Conservation (phyloP, 2,888 invertebrate genomes). For the Pardosa pseudoannulata region DNA sequence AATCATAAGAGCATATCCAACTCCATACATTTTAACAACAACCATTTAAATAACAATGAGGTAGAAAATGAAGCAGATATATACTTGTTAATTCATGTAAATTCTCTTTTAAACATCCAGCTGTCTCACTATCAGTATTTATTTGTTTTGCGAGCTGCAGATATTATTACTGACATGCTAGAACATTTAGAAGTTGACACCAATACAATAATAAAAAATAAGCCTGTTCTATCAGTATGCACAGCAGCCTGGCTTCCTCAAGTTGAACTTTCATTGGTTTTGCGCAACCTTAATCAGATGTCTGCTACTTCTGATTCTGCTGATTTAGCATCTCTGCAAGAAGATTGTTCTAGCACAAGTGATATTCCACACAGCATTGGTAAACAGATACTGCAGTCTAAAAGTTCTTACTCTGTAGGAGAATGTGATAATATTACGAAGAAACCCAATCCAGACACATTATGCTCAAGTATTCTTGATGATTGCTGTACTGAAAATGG, state of each 20-base stretch:
- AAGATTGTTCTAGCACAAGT: slow-evolving; percentile 67
- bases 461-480: slow-evolving; percentile 57
- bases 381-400: slow-evolving; percentile 54
- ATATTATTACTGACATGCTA: slow-evolving; percentile 67
- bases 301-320: slow-evolving; percentile 70
- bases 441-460: slow-evolving; percentile 24
- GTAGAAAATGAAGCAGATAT: slow-evolving; percentile 71
- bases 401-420: slow-evolving; percentile 63
- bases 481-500: slow-evolving; percentile 57
- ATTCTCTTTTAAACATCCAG: slow-evolving; percentile 90
- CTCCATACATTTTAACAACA: slow-evolving; percentile 17
- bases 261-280: slow-evolving; percentile 62
- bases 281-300: slow-evolving; percentile 61
- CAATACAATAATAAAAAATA: slow-evolving; percentile 54
- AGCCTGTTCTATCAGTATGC: slow-evolving; percentile 50
- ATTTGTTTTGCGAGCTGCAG: slow-evolving; percentile 71
- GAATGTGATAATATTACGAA: slow-evolving; percentile 46
- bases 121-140: slow-evolving; percentile 78
- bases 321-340: slow-evolving; percentile 68
- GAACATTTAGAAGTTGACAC: slow-evolving; percentile 66
- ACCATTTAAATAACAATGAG: slow-evolving; percentile 36
- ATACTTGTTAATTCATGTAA: slow-evolving; percentile 88
- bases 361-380: slow-evolving; percentile 54
- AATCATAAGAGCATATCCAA: slow-evolving; percentile 20
- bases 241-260: slow-evolving; percentile 59